Evolutionary conservation across 2,888 invertebrate species (phyloP).

Genomic region (Carterocephalus palaemon): DNA sequence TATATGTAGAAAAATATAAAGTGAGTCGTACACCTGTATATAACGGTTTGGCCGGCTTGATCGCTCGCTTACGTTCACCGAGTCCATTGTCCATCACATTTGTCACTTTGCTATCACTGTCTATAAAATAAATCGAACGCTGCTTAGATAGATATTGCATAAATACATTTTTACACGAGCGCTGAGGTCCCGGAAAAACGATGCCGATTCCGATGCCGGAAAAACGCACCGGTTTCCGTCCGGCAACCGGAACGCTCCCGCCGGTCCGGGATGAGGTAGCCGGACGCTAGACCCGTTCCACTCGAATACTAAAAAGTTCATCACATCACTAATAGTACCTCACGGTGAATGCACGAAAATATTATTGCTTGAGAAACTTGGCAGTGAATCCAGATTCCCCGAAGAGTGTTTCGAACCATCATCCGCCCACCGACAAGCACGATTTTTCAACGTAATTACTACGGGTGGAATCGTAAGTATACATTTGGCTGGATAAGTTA

Average conservation of each 20-base stretch:
- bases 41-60: constrained; percentile 37
- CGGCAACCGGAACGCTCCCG: neutral
- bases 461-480: neutral
- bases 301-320: constrained; percentile 5
- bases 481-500: too few species aligned
- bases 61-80: constrained; percentile 29
- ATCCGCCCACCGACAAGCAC: constrained; percentile 3
- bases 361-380: constrained; percentile 41
- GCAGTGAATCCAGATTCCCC: constrained; percentile 37
- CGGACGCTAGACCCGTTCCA: neutral
- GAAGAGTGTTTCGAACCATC: too few species aligned
- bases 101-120: constrained; percentile 64
- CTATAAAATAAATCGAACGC: constrained; percentile 30
- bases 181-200: too few species aligned
- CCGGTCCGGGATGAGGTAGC: constrained; percentile 4
- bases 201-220: too few species aligned
- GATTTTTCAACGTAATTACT: too few species aligned
- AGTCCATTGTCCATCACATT: constrained; percentile 37
- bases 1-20: constrained; percentile 21
- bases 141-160: constrained; percentile 44
- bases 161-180: constrained; percentile 45
- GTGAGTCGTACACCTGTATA: constrained; percentile 30
- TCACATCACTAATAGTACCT: constrained; percentile 14
- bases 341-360: constrained; percentile 14
- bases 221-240: neutral